Percentiles rank a stretch among this genome's conserved stretches.
phyloP scores from a whole-genome alignment of 2,797 vertebrate genomes.

The Myiothlypis chrysogaster region DNA sequence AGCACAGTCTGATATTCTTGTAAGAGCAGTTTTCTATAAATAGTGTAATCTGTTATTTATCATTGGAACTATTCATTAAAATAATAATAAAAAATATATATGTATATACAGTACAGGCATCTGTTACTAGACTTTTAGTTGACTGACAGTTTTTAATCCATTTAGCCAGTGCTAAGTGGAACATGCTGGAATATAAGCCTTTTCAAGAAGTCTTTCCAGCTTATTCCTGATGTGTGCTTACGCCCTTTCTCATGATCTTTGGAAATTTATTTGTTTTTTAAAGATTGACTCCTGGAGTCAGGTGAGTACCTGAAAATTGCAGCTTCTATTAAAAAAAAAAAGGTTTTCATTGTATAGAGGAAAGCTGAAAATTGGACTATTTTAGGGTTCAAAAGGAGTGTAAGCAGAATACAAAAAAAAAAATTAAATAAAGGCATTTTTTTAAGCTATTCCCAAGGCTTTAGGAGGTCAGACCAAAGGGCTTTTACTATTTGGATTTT shows the following conservation, averaged over 20 bases:
- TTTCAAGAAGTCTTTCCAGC: not conserved
- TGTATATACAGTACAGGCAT: constrained; percentile 16
- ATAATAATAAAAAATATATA: not conserved
- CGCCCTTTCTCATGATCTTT: not conserved
- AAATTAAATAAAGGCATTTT: not conserved
- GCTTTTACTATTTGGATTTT: not conserved
- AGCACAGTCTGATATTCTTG: constrained; percentile 77
- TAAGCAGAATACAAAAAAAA: not conserved
- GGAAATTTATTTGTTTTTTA: not conserved
- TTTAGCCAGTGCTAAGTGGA: constrained; percentile 6
- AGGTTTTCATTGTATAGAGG: not conserved
- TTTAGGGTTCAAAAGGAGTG: not conserved
- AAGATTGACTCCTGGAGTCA: not conserved
- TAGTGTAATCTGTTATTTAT: constrained; percentile 78
- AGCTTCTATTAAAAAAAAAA: not conserved
- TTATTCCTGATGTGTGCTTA: not conserved
- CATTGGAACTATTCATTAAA: constrained; percentile 75
- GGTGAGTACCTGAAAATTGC: not conserved
- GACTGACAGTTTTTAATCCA: constrained; percentile 51
- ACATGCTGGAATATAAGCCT: constrained; percentile 11
- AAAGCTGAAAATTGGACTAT: not conserved
- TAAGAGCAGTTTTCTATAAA: constrained; percentile 75
- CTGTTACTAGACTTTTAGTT: constrained; percentile 62
- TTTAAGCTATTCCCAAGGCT: not conserved
- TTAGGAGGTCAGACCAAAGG: not conserved